A percentile compares a stretch with the other conserved stretches of the same genome.
Conservation (phyloP, 2,113 vertebrate species). For the Dryoscopus gambensis region DNA sequence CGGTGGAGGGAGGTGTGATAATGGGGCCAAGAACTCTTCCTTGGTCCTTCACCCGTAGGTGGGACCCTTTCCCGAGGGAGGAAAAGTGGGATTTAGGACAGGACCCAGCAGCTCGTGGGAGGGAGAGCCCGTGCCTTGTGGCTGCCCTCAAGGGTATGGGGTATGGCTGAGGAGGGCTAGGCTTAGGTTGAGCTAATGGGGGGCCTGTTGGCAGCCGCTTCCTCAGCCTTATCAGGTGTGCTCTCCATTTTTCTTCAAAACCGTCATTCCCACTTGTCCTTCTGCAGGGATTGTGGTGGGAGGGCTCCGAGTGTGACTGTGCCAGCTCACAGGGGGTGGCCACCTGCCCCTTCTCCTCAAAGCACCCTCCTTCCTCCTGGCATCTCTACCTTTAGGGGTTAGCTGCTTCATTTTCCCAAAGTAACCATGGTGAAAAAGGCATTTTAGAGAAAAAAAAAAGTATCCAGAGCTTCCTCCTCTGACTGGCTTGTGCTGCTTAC, state of each 20-base stretch:
- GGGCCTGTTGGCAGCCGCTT: background rate
- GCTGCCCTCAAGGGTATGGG: background rate
- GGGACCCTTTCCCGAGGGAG: constrained; percentile 39
- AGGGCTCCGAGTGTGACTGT: background rate
- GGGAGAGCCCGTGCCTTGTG: background rate
- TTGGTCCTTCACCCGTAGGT: background rate
- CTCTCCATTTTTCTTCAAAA: background rate
- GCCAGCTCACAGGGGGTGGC: background rate
- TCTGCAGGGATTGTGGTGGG: background rate
- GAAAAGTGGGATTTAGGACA: background rate
- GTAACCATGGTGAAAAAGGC: background rate
- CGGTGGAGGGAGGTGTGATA: background rate
- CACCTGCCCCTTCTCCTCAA: background rate
- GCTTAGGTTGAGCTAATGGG: background rate
- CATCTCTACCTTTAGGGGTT: background rate
- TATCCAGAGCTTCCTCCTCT: background rate
- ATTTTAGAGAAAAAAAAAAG: background rate
- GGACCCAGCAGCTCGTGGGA: background rate
- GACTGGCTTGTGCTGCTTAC: background rate
- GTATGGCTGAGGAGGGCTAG: background rate
- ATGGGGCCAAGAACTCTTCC: background rate
- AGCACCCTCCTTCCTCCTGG: background rate
- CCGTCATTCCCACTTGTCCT: background rate
- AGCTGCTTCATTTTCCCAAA: background rate
- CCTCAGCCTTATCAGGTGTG: background rate